phyloP scores from a whole-genome alignment of 37 sponge, comb jelly and placozoan genomes.

The Spongilla lacustris region DNA sequence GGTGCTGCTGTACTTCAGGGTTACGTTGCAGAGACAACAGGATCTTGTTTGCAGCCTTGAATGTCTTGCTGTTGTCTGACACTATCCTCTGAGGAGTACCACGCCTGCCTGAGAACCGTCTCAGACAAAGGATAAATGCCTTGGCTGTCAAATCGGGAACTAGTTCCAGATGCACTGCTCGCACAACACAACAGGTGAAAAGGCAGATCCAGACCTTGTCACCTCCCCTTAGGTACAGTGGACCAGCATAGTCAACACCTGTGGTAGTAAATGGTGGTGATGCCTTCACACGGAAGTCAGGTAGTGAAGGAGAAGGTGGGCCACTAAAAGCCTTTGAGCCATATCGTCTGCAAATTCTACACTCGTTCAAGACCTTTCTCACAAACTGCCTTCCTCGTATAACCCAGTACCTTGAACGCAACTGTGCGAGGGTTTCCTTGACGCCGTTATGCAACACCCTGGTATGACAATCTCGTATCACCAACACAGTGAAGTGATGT shows the following conservation, averaged over 20 bases:
- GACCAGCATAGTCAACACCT: constrained; percentile 48
- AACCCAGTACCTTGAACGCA: constrained; percentile 35
- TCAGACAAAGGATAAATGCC: not conserved
- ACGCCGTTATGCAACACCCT: constrained; percentile 14
- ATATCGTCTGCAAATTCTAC: constrained; percentile 10
- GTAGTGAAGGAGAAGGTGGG: constrained; percentile 49
- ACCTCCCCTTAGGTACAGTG: constrained; percentile 3
- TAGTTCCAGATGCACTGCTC: constrained; percentile 1
- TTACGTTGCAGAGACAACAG: not conserved
- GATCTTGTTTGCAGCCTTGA: not conserved
- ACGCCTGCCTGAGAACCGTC: not conserved
- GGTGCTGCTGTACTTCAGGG: not conserved
- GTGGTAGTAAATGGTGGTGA: constrained; percentile 33
- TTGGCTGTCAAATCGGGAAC: not conserved
- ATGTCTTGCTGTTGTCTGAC: not conserved
- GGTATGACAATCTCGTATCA: constrained; percentile 1
- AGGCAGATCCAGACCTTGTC: constrained; percentile 1
- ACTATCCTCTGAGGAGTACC: constrained; percentile 1
- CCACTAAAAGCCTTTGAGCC: constrained; percentile 5
- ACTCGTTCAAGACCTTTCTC: constrained; percentile 3
- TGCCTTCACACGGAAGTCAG: constrained; percentile 24
- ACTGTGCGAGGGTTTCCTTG: constrained; percentile 26
- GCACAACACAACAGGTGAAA: not conserved
- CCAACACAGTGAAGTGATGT: constrained; percentile 9
- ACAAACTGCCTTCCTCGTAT: constrained; percentile 27